These are phyloP conservation scores for Ceuthmochares aereus DNA, from an alignment of 2,113 vertebrate species.

Conservation along the genomic window DNA sequence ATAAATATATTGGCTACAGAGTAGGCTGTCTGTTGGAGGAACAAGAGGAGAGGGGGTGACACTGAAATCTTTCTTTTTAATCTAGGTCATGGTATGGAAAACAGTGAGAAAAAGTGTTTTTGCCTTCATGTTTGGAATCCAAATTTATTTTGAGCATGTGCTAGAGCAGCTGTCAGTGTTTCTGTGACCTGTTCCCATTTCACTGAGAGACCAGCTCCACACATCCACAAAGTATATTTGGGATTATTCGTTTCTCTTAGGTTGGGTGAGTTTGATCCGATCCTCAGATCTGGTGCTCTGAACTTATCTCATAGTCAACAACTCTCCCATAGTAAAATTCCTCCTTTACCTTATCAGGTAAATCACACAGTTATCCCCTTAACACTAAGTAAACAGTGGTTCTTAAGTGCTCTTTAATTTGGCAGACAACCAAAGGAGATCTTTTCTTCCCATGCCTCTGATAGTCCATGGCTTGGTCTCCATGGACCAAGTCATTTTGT, in stretches of 20 bases:
- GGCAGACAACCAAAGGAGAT: neutral
- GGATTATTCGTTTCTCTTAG: neutral
- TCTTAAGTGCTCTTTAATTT: neutral
- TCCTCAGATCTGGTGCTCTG: neutral
- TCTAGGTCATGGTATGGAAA: neutral
- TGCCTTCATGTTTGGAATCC: neutral
- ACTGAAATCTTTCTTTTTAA: neutral
- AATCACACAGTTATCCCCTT: neutral
- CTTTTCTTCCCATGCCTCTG: neutral
- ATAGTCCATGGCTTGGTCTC: neutral
- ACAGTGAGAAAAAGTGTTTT: neutral
- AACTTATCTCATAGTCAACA: neutral
- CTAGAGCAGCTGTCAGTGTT: neutral
- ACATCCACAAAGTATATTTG: rapidly evolving
- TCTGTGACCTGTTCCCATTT: neutral
- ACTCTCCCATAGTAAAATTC: neutral
- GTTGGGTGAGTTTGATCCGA: neutral
- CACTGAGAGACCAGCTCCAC: neutral
- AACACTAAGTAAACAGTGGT: neutral
- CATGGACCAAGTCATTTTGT: neutral
- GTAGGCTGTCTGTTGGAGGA: neutral
- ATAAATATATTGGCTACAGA: neutral
- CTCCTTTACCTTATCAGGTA: neutral
- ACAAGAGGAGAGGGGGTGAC: neutral
- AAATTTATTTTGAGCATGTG: neutral